Evolutionary conservation across 2,113 vertebrate species (phyloP).

Genomic region (Orcinus orca): DNA sequence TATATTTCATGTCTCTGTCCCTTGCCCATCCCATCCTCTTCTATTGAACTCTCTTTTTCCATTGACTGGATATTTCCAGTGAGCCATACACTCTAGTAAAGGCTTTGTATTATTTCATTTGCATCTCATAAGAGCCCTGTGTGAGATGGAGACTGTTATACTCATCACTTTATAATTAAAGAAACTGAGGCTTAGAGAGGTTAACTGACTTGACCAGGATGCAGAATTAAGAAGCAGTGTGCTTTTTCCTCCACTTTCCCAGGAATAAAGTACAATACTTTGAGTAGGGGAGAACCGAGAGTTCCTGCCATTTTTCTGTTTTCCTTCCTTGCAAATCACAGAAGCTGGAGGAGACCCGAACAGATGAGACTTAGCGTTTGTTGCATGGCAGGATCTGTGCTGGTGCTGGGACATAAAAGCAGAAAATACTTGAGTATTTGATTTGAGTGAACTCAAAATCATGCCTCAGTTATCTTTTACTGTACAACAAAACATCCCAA

Average conservation of each 20-base stretch:
- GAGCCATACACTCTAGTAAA: neutral
- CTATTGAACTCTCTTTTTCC: neutral
- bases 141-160: neutral
- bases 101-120: neutral
- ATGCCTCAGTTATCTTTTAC: neutral
- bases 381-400: neutral
- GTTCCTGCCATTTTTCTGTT: neutral
- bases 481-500: neutral
- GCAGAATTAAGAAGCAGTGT: neutral
- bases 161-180: neutral
- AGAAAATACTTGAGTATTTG: neutral
- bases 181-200: neutral
- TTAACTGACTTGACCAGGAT: neutral
- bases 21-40: neutral
- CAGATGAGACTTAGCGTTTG: neutral
- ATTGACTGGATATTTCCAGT: neutral
- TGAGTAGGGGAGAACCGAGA: neutral
- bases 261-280: neutral
- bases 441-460: neutral
- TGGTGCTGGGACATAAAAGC: neutral
- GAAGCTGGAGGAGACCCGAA: neutral
- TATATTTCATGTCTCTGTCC: neutral
- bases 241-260: neutral
- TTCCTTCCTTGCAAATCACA: neutral
- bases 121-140: neutral